phyloP scores from a whole-genome alignment of 2,888 invertebrate genomes.

The Bombylius major region DNA sequence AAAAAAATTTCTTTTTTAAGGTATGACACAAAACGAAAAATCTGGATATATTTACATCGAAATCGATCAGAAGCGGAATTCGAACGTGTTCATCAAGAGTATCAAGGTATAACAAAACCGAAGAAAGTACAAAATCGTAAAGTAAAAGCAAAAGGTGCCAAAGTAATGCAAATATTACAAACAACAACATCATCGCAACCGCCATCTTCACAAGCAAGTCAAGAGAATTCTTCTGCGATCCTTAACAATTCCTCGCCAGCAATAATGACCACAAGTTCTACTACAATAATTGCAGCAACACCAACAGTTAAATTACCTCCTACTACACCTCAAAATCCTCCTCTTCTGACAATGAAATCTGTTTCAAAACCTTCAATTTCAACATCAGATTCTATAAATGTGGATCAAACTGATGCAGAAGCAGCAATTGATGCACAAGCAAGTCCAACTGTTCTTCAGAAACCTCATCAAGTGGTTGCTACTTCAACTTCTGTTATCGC shows the following conservation, averaged over 20 bases:
- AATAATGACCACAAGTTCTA: not conserved
- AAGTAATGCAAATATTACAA: not conserved
- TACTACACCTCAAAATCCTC: not conserved
- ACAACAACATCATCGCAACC: not conserved
- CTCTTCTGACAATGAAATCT: not conserved
- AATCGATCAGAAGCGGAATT: constrained; percentile 47
- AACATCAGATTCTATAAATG: not conserved
- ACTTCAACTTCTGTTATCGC: too few relatives aligned
- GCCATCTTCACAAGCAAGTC: not conserved
- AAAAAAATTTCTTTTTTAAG: not conserved
- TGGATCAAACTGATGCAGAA: not conserved
- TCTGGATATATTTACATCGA: constrained; percentile 93
- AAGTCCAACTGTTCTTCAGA: not conserved
- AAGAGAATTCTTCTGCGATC: not conserved
- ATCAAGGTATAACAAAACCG: constrained; percentile 47
- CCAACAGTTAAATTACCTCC: not conserved
- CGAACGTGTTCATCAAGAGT: constrained; percentile 55
- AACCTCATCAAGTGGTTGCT: not conserved
- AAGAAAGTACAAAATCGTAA: constrained; percentile 33
- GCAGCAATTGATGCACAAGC: not conserved
- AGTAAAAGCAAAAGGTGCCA: constrained; percentile 17
- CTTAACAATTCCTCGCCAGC: not conserved
- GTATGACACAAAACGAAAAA: constrained; percentile 79
- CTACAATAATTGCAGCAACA: not conserved
- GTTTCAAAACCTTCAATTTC: too few relatives aligned